A percentile compares a stretch with the other conserved stretches of the same genome.
Evolutionary conservation across 2,888 invertebrate species (phyloP).

Genomic region (Fabriciana adippe): DNA sequence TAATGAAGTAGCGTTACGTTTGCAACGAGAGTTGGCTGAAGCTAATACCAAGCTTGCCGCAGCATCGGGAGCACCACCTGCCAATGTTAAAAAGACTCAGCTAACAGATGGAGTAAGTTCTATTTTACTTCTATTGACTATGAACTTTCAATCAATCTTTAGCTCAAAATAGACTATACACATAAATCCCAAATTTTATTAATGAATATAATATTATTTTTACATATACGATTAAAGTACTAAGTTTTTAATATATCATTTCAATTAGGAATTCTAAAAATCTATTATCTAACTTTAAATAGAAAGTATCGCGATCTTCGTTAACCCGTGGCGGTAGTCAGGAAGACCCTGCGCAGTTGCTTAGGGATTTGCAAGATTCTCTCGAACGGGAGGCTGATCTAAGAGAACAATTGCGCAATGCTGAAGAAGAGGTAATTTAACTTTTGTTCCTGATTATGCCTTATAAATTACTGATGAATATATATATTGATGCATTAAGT

Average conservation of each 20-base stretch:
- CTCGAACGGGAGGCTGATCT: conserved; percentile 96
- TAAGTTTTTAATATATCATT: too few relatives aligned
- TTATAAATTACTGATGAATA: too few relatives aligned
- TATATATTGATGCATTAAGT: too few relatives aligned
- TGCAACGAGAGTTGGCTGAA: conserved; percentile 88
- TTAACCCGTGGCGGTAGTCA: conserved; percentile 90
- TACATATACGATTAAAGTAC: background rate
- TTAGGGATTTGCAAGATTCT: conserved; percentile 94
- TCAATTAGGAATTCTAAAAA: background rate
- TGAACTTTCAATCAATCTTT: too few relatives aligned
- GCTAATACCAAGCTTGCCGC: conserved; percentile 82
- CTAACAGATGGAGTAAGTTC: conserved; percentile 82
- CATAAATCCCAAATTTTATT: background rate
- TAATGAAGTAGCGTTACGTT: conserved; percentile 86
- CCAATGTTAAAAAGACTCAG: conserved; percentile 81
- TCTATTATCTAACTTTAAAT: conserved; percentile 43
- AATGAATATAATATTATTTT: background rate
- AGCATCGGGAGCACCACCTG: conserved; percentile 62
- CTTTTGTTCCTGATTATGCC: background rate
- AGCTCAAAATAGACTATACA: too few relatives aligned
- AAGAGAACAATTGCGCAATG: conserved; percentile 94
- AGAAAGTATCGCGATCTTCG: conserved; percentile 88
- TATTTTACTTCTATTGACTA: background rate
- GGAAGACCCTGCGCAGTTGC: conserved; percentile 90
- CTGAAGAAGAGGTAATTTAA: conserved; percentile 92